These are phyloP conservation scores for Chromobotia macracanthus DNA, from an alignment of 2,797 vertebrate genomes.

Conservation along the genomic window DNA sequence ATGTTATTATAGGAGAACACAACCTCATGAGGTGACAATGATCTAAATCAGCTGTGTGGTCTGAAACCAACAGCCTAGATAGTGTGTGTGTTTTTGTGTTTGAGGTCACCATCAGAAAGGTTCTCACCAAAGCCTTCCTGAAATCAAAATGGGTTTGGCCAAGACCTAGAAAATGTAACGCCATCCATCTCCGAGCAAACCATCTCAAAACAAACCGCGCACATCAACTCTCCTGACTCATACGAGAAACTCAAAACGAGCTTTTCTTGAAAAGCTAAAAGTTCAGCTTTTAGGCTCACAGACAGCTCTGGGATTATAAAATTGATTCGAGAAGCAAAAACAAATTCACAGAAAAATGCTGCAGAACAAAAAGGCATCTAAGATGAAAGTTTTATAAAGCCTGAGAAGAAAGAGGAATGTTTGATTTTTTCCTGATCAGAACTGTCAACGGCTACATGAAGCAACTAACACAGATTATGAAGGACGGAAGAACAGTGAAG, in stretches of 20 bases:
- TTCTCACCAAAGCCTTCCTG: no score
- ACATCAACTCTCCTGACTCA: neutral
- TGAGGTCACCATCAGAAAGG: no score
- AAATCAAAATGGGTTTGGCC: no score
- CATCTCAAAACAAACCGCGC: no score
- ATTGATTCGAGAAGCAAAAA: slow-evolving; percentile 7
- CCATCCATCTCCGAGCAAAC: no score
- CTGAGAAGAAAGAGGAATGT: neutral
- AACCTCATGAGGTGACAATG: no score
- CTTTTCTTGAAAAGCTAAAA: neutral
- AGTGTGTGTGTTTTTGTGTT: no score
- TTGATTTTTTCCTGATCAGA: neutral
- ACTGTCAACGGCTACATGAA: neutral
- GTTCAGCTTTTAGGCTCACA: slow-evolving; percentile 8
- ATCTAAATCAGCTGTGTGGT: no score
- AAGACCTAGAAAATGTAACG: no score
- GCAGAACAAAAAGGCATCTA: no score
- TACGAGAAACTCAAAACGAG: neutral
- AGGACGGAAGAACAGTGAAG: neutral
- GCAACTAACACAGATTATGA: neutral
- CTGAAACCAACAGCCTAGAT: no score
- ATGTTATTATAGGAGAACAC: no score
- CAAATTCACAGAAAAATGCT: slow-evolving; percentile 36
- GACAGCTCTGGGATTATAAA: slow-evolving; percentile 11
- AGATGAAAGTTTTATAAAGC: slow-evolving; percentile 24